phyloP scores from a whole-genome alignment of 2,797 vertebrate genomes.

The Scomberomorus guttatus region DNA sequence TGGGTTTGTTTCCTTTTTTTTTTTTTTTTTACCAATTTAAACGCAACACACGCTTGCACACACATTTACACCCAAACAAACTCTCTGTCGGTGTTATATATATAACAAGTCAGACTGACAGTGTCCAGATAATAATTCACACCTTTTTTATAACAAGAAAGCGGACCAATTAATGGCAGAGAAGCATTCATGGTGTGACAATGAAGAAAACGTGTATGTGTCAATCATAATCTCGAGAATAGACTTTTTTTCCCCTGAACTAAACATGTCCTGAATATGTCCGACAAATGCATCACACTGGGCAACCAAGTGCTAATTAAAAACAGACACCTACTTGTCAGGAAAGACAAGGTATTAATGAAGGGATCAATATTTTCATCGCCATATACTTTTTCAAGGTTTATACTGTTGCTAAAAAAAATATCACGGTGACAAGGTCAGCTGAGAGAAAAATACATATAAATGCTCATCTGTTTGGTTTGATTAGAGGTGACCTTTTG shows the following conservation, averaged over 20 bases:
- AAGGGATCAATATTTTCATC: conserved; percentile 22
- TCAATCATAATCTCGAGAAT: conserved; percentile 37
- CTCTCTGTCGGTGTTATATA: background rate
- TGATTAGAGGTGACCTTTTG: conserved; percentile 17
- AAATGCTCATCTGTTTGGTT: conserved; percentile 8
- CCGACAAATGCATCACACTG: conserved; percentile 31
- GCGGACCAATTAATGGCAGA: conserved; percentile 35
- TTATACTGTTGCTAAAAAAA: background rate
- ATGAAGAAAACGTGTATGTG: conserved; percentile 29
- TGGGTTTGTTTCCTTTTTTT: background rate
- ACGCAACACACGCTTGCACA: background rate
- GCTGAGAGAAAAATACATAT: background rate
- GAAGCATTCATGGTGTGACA: conserved; percentile 29
- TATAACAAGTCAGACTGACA: conserved; percentile 18
- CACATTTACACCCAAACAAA: conserved; percentile 1
- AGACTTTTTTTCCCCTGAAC: conserved; percentile 19
- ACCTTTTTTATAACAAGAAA: conserved; percentile 18
- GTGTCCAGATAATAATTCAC: conserved; percentile 29
- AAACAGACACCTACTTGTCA: conserved; percentile 38
- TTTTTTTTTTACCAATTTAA: background rate
- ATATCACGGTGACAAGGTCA: conserved; percentile 3
- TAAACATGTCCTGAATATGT: conserved; percentile 31
- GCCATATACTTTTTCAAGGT: background rate
- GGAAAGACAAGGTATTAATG: conserved; percentile 39
- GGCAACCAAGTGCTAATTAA: conserved; percentile 44